Conservation (phyloP, 1,140 invertebrate species). For the Aphelenchoides besseyi region DNA sequence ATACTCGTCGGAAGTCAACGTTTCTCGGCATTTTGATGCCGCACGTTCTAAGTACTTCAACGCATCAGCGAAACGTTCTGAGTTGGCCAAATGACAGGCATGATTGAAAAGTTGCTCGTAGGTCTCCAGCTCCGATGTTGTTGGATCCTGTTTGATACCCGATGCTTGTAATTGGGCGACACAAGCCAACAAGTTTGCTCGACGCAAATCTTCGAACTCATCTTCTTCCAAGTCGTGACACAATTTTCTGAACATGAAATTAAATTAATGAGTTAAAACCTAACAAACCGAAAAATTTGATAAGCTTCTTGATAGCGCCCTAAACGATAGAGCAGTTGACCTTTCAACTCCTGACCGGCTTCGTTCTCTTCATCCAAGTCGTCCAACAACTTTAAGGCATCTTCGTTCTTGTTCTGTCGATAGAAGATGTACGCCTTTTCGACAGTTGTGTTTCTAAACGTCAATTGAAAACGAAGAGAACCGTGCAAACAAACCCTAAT, state of each 20-base stretch:
- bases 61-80: conserved; percentile 37
- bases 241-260: conserved; percentile 40
- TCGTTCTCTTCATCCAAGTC: conserved; percentile 30
- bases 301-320: conserved; percentile 43
- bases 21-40: conserved; percentile 23
- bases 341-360: conserved; percentile 41
- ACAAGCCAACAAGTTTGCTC: conserved; percentile 45
- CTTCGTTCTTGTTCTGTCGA: conserved; percentile 43
- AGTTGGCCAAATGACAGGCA: conserved; percentile 36
- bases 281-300: conserved; percentile 39
- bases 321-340: conserved; percentile 43
- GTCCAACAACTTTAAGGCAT: conserved; percentile 32
- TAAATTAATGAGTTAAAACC: conserved; percentile 15
- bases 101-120: conserved; percentile 45
- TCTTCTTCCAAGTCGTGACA: conserved; percentile 30
- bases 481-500: conserved; percentile 19
- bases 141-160: conserved; percentile 15
- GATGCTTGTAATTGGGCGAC: conserved; percentile 35
- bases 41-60: conserved; percentile 35
- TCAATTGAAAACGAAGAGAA: not conserved
- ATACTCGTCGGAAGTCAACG: conserved; percentile 33
- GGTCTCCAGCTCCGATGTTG: conserved; percentile 26
- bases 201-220: conserved; percentile 49
- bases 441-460: conserved; percentile 37
- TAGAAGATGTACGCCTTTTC: conserved; percentile 47